A percentile compares a stretch with the other conserved stretches of the same genome.
phyloP scores from a whole-genome alignment of 2,113 vertebrate species.

The Lycaon pictus region DNA sequence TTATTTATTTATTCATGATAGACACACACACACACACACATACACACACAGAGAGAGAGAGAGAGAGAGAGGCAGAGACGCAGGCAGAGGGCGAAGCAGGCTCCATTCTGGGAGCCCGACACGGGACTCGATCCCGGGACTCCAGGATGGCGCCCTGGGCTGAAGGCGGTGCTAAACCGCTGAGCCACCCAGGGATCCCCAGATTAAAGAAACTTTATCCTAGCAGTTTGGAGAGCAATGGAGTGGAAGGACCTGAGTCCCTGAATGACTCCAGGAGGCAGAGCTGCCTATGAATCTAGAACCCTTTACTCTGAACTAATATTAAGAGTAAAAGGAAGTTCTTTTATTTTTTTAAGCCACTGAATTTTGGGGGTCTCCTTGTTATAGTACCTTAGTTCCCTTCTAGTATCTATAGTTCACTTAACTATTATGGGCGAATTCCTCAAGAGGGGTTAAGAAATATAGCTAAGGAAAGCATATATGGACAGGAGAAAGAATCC shows the following conservation, averaged over 20 bases:
- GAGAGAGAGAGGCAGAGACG: too few species aligned
- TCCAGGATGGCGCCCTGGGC: too few species aligned
- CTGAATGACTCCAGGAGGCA: not conserved
- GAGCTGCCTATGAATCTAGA: not conserved
- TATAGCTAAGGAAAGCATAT: not conserved
- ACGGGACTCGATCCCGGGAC: too few species aligned
- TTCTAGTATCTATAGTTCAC: not conserved
- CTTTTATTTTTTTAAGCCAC: not conserved
- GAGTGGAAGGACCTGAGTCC: not conserved
- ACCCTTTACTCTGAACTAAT: not conserved
- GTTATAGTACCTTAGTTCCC: not conserved
- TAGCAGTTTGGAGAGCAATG: not conserved
- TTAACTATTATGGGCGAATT: constrained; percentile 15
- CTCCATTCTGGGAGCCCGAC: too few species aligned
- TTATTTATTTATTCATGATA: too few species aligned
- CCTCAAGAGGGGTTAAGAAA: not conserved
- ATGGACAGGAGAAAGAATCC: not conserved
- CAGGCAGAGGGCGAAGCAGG: too few species aligned
- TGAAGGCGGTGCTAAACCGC: too few species aligned
- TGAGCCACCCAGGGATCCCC: too few species aligned
- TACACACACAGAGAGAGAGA: too few species aligned
- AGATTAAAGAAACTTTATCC: not conserved
- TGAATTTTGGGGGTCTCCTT: not conserved
- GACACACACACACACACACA: too few species aligned
- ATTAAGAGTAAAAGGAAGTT: not conserved